Conservation (phyloP, 2,888 invertebrate species). For the Torymus tubicola region DNA sequence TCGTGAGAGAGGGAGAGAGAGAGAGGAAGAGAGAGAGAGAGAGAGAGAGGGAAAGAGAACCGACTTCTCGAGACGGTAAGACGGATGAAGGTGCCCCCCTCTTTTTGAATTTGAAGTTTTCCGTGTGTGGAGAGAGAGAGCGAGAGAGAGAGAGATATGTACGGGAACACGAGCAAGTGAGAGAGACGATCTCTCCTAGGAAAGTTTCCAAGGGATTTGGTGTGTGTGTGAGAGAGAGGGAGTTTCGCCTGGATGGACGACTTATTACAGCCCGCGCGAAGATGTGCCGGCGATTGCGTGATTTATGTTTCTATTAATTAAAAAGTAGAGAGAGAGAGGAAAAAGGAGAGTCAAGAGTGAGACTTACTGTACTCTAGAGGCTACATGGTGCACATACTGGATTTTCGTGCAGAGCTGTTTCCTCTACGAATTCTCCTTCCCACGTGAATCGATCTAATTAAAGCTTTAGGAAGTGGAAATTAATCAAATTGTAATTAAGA, state of each 20-base stretch:
- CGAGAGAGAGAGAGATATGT: slow-evolving; percentile 3
- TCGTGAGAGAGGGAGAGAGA: slow-evolving; percentile 2
- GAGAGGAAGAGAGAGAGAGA: too few species aligned
- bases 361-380: neutral
- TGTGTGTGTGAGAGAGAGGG: neutral
- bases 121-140: neutral
- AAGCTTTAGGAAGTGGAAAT: neutral
- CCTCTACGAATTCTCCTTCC: neutral
- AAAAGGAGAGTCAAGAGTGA: neutral
- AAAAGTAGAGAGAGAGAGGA: neutral
- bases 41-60: neutral
- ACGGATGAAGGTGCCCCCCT: slow-evolving; percentile 5
- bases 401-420: neutral
- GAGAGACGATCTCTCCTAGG: neutral
- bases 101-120: slow-evolving; percentile 49
- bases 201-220: slow-evolving; percentile 37
- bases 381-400: neutral
- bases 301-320: slow-evolving; percentile 46
- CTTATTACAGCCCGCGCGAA: slow-evolving; percentile 19
- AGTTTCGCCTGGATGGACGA: neutral
- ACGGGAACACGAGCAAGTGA: neutral
- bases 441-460: slow-evolving; percentile 22
- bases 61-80: slow-evolving; percentile 36
- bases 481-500: slow-evolving; percentile 26
- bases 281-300: slow-evolving; percentile 17